These are phyloP conservation scores for Tubulanus polymorphus DNA, from an alignment of 2,888 invertebrate genomes.

Conservation along the genomic window DNA sequence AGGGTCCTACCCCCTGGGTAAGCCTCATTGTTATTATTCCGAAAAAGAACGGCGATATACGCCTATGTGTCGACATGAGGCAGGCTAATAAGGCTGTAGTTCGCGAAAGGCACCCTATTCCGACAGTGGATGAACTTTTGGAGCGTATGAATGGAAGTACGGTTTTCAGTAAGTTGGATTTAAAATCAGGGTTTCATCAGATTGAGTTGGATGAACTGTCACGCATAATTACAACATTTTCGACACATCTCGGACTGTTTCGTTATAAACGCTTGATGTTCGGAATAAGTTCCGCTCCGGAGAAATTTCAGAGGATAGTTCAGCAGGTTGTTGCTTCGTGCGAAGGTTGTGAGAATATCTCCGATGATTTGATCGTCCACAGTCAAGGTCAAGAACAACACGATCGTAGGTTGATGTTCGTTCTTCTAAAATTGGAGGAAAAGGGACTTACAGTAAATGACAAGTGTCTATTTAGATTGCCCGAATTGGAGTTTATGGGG, in stretches of 20 bases:
- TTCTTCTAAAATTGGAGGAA: slow-evolving; percentile 16
- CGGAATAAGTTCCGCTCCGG: slow-evolving; percentile 13
- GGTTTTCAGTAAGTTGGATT: slow-evolving; percentile 22
- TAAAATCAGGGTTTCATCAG: slow-evolving; percentile 15
- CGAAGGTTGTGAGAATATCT: slow-evolving; percentile 17
- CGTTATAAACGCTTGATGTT: slow-evolving; percentile 16
- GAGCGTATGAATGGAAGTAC: slow-evolving; percentile 18
- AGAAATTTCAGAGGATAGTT: slow-evolving; percentile 1
- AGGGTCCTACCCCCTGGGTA: slow-evolving; percentile 18
- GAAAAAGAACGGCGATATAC: slow-evolving; percentile 18
- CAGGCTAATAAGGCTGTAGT: slow-evolving; percentile 17
- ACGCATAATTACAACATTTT: slow-evolving; percentile 12
- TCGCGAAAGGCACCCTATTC: slow-evolving; percentile 17
- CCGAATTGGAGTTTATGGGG: slow-evolving; percentile 12
- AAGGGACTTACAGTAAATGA: slow-evolving; percentile 21
- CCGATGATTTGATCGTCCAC: slow-evolving; percentile 23
- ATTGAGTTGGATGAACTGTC: slow-evolving; percentile 8
- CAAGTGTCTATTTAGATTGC: slow-evolving; percentile 23
- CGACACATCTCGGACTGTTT: slow-evolving; percentile 3
- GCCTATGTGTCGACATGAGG: slow-evolving; percentile 15
- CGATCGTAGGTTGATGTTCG: slow-evolving; percentile 11
- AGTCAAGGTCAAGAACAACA: slow-evolving; percentile 17
- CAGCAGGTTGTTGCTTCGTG: slow-evolving; percentile 13
- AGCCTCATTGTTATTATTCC: slow-evolving; percentile 17
- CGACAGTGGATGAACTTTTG: slow-evolving; percentile 19